Evolutionary conservation across 2,888 invertebrate species (phyloP).

Genomic region (Rhimphoctona megacephalus): DNA sequence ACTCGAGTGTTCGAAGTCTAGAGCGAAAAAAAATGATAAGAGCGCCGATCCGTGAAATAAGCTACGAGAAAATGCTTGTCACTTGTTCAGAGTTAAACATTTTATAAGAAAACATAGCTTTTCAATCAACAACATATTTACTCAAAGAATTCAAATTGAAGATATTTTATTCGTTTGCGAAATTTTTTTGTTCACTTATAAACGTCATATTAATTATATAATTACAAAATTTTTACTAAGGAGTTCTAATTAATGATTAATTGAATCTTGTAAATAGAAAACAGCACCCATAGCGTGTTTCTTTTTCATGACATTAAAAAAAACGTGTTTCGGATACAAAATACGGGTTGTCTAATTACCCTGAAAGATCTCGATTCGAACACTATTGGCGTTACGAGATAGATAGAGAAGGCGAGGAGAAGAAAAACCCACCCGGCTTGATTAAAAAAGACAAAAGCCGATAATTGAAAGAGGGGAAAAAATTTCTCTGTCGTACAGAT

Average conservation of each 20-base stretch:
- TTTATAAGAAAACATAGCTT: not conserved
- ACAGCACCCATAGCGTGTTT: too few relatives aligned
- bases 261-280: too few relatives aligned
- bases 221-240: not conserved
- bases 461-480: slow-evolving; percentile 51
- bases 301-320: not conserved
- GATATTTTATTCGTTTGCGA: not conserved
- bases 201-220: too few relatives aligned
- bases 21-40: slow-evolving; percentile 6
- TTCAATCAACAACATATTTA: not conserved
- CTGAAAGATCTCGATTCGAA: slow-evolving; percentile 35
- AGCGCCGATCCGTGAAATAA: not conserved
- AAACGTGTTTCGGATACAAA: slow-evolving; percentile 30
- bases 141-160: not conserved
- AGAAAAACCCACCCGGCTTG: slow-evolving; percentile 2
- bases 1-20: not conserved
- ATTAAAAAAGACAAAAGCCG: slow-evolving; percentile 58
- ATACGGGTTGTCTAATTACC: slow-evolving; percentile 46
- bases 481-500: slow-evolving; percentile 37
- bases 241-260: not conserved
- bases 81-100: not conserved
- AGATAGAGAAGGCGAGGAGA: not conserved
- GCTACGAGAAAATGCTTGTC: not conserved
- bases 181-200: not conserved
- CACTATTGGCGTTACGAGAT: slow-evolving; percentile 3